Percentiles rank a stretch among this genome's conserved stretches.
phyloP scores from a whole-genome alignment of 2,888 invertebrate species.

The Papilio elwesi region DNA sequence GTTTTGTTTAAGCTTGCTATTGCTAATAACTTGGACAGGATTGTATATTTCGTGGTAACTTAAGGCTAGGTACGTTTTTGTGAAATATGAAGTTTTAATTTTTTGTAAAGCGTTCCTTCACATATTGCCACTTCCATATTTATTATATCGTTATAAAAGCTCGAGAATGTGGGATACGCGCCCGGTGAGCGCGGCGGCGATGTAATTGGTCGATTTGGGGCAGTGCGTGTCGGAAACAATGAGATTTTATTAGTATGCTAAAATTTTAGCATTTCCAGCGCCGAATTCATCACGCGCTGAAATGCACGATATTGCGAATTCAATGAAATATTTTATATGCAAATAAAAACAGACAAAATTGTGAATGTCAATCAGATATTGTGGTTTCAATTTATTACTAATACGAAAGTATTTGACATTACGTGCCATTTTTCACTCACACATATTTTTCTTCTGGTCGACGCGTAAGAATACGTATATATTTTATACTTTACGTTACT shows the following conservation, averaged over 20 bases:
- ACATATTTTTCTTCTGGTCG: no score
- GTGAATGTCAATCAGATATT: no score
- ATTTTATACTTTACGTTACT: no score
- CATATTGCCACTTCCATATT: slow-evolving; percentile 16
- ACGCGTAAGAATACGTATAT: no score
- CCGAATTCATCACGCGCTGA: not conserved
- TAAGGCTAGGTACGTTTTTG: no score
- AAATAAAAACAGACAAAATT: not conserved
- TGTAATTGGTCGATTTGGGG: slow-evolving; percentile 64
- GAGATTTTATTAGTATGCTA: slow-evolving; percentile 43
- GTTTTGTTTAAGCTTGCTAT: no score
- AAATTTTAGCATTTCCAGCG: slow-evolving; percentile 13
- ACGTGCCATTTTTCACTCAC: no score
- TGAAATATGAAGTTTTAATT: no score
- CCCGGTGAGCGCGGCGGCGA: slow-evolving; percentile 57
- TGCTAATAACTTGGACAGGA: no score
- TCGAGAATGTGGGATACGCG: slow-evolving; percentile 54
- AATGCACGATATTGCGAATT: not conserved
- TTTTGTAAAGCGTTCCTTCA: no score
- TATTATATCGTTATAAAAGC: slow-evolving; percentile 33
- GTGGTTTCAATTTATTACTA: not conserved
- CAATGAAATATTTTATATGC: not conserved
- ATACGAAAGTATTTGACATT: no score
- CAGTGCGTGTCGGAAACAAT: slow-evolving; percentile 64
- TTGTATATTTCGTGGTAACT: no score